Conservation (phyloP, 2,113 vertebrate genomes). For the Dermatemys mawii region DNA sequence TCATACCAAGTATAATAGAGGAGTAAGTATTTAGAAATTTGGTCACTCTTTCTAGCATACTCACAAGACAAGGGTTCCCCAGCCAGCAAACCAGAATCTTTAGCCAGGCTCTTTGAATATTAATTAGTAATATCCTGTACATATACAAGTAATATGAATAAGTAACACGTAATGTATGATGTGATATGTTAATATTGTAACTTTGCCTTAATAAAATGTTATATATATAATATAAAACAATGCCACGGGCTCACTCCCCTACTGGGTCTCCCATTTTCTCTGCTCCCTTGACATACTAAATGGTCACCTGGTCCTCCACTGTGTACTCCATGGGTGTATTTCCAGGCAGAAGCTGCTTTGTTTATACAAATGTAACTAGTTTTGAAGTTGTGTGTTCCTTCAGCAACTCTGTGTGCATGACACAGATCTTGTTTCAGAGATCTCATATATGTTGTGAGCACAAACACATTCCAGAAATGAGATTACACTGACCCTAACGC, state of each 20-base stretch:
- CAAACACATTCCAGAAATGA: not conserved
- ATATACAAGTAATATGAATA: too few species aligned
- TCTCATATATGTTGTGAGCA: not conserved
- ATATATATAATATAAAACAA: too few species aligned
- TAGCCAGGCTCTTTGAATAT: too few species aligned
- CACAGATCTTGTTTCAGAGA: not conserved
- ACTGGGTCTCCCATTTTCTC: not conserved
- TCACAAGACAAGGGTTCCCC: too few species aligned
- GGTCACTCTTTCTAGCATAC: too few species aligned
- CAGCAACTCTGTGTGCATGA: not conserved
- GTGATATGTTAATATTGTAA: too few species aligned
- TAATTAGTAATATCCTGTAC: too few species aligned
- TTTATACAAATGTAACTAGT: not conserved
- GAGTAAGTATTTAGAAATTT: too few species aligned
- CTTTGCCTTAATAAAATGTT: too few species aligned
- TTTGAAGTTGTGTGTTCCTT: not conserved
- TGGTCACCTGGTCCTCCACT: not conserved
- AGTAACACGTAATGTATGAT: too few species aligned
- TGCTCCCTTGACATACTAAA: rapidly evolving
- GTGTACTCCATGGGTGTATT: not conserved
- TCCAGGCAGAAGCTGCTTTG: not conserved
- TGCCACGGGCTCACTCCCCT: not conserved
- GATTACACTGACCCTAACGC: not conserved
- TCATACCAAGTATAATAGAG: too few species aligned
- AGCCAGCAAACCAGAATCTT: too few species aligned